These are phyloP conservation scores for Sesia bembeciformis DNA, from an alignment of 2,888 invertebrate genomes.

Conservation along the genomic window DNA sequence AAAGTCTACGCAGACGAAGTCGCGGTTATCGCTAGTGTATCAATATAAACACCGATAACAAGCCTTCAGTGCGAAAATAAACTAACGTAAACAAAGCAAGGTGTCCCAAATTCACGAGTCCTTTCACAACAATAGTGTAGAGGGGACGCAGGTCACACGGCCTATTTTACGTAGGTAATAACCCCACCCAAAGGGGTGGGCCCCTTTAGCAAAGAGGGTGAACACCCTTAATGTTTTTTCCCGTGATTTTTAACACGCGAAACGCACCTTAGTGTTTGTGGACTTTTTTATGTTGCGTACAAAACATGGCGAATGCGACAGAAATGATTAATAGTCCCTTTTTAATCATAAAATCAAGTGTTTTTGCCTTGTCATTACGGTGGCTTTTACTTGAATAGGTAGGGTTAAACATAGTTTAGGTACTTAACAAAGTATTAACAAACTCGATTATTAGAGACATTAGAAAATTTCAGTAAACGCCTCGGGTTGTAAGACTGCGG, in stretches of 20 bases:
- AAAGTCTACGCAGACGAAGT: no score
- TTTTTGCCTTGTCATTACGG: not conserved
- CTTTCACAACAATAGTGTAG: conserved; percentile 11
- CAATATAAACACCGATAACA: no score
- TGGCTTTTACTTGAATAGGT: not conserved
- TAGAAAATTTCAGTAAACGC: no score
- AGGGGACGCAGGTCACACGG: conserved; percentile 12
- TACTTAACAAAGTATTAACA: no score
- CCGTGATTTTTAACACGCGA: conserved; percentile 26
- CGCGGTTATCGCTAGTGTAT: no score
- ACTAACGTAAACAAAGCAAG: not conserved
- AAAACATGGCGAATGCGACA: not conserved
- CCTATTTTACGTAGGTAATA: conserved; percentile 13
- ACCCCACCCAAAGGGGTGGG: conserved; percentile 9
- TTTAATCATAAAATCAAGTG: not conserved
- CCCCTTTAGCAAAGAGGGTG: conserved; percentile 2
- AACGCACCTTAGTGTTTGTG: conserved; percentile 12
- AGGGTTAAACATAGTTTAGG: no score
- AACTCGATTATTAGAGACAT: no score
- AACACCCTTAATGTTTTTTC: conserved; percentile 10
- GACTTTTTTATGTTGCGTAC: not conserved
- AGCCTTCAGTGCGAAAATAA: no score
- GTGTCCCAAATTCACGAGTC: conserved; percentile 6
- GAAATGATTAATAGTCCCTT: not conserved
- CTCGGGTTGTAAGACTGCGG: no score